These are phyloP conservation scores for Dyspetes luteomarginatus DNA, from an alignment of 2,888 invertebrate species.

Conservation along the genomic window DNA sequence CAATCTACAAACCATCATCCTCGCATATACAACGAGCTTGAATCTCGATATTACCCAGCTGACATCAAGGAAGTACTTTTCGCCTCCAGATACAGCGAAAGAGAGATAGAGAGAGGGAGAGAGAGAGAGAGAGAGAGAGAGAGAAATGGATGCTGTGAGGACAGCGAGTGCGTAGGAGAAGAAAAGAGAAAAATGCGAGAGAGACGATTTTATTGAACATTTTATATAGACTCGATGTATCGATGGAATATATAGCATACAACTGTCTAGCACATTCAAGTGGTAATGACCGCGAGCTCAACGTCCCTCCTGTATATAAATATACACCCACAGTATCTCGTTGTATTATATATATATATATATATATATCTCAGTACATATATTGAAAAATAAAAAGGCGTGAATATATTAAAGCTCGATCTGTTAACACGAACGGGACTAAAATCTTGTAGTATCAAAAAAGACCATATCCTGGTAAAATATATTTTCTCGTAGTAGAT, in stretches of 20 bases:
- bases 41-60: slow-evolving; percentile 18
- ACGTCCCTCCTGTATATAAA: slow-evolving; percentile 7
- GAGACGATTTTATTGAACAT: slow-evolving; percentile 4
- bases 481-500: slow-evolving; percentile 33
- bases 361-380: neutral
- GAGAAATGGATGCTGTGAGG: neutral
- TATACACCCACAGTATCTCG: neutral
- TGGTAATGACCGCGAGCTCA: slow-evolving; percentile 12
- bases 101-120: neutral
- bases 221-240: slow-evolving; percentile 10
- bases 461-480: slow-evolving; percentile 16
- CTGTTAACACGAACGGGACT: neutral
- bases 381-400: slow-evolving; percentile 10
- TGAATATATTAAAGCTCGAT: slow-evolving; percentile 27
- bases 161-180: neutral
- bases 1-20: neutral
- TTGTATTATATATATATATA: neutral
- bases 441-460: neutral
- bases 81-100: neutral
- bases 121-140: neutral
- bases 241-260: neutral
- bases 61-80: slow-evolving; percentile 29
- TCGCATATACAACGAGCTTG: neutral
- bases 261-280: slow-evolving; percentile 6
- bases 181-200: slow-evolving; percentile 12